Percentiles rank a stretch among this genome's conserved stretches.
Evolutionary conservation across 2,888 invertebrate species (phyloP).

Genomic region (Coecobrya sp.): DNA sequence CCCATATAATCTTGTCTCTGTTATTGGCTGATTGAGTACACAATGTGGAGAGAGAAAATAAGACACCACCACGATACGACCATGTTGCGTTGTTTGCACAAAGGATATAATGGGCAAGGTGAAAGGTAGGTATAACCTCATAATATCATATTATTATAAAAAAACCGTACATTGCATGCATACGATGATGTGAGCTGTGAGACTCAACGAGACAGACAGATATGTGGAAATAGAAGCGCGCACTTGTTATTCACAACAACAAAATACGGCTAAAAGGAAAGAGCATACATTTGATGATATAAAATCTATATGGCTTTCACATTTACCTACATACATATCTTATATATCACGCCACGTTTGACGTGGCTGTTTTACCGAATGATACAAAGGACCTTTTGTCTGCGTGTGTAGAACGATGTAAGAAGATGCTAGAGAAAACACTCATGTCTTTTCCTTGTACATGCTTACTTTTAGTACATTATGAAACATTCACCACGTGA

Average conservation of each 20-base stretch:
- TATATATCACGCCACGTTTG: constrained; percentile 3
- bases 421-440: constrained; percentile 51
- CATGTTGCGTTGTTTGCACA: constrained; percentile 1
- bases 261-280: constrained; percentile 5
- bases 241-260: constrained; percentile 50
- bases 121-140: constrained; percentile 29
- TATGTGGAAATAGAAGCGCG: constrained; percentile 8
- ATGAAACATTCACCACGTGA: constrained; percentile 43
- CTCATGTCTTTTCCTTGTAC: constrained; percentile 23
- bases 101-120: constrained; percentile 39
- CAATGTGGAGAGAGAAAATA: constrained; percentile 12
- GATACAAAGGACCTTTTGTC: constrained; percentile 38
- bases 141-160: constrained; percentile 30
- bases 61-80: neutral
- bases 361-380: neutral
- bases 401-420: neutral
- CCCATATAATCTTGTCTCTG: neutral
- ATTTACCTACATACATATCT: neutral
- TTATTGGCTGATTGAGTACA: constrained; percentile 18
- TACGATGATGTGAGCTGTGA: constrained; percentile 1
- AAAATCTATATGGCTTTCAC: neutral
- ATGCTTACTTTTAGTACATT: constrained; percentile 2
- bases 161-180: neutral
- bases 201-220: neutral
- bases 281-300: neutral